Conservation (phyloP, 2,113 vertebrate species). For the Ursus arctos region DNA sequence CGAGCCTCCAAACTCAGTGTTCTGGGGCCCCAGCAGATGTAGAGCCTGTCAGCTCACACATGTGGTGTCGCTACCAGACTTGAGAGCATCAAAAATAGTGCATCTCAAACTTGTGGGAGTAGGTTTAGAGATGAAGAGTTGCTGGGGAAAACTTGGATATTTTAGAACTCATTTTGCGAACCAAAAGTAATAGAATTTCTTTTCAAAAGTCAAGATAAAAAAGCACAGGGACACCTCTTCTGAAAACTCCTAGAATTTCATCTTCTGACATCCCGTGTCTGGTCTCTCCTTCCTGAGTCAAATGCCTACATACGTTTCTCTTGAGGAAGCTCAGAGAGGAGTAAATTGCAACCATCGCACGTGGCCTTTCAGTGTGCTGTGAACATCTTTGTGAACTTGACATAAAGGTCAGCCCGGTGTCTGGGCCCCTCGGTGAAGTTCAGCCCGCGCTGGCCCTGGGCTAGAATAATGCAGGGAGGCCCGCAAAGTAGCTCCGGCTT, state of each 20-base stretch:
- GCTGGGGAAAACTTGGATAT: neutral
- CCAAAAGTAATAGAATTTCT: slow-evolving; percentile 4
- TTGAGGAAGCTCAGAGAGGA: neutral
- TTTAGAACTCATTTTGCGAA: slow-evolving; percentile 51
- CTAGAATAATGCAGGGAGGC: neutral
- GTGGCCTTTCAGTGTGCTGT: neutral
- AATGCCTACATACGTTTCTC: neutral
- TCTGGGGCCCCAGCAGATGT: neutral
- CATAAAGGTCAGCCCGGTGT: neutral
- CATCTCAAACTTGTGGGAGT: slow-evolving; percentile 19
- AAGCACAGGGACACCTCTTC: neutral
- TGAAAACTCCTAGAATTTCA: neutral
- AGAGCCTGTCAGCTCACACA: slow-evolving; percentile 35
- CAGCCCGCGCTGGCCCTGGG: neutral
- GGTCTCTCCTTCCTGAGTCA: neutral
- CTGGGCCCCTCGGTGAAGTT: neutral
- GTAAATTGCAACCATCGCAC: neutral
- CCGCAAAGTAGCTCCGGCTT: neutral
- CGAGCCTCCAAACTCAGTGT: neutral
- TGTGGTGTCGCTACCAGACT: neutral
- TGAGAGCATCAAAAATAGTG: slow-evolving; percentile 43
- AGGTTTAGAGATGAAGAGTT: neutral
- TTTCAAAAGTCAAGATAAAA: slow-evolving; percentile 41
- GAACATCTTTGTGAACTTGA: neutral
- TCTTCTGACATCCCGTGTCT: neutral